Evolutionary conservation across 2,113 vertebrate genomes (phyloP), one percentile per base, ranked within the genome.

Genomic region (Equus przewalskii): DNA sequence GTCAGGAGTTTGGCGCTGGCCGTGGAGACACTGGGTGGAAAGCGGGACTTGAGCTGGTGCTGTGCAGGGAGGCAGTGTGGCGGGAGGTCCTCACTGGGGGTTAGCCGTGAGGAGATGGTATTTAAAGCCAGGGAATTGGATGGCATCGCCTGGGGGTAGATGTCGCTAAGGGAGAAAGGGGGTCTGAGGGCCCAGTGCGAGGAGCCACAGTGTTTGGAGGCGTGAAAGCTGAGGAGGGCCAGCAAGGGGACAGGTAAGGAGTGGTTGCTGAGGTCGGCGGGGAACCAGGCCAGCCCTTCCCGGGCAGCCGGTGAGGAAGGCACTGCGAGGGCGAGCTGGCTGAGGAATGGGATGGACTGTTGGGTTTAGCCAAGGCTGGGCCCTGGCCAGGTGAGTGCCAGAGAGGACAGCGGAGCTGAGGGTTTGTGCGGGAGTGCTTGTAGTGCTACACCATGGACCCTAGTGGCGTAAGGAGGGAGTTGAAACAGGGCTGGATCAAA

Each of bases 391-490:
- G 10, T 41, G 81, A 70, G 19, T 6, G 8, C 58, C 21, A 41
- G 21, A 79, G 19, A 64, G 81, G 62, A 33, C 18, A 60, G 49
- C 10, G 12, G 51, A 54, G 65, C 3, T 19, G 19, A 30, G 1
- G 16, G 65, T 60, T 24, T 7, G 14, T 70, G n/a, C 0, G 1
- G 14, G 54, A 76, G 60, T 18, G 18, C 15, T 15, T 5, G 3
- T 13, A 12, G n/a, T 28, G 41, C n/a, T 54, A 19, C 6, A 3
- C n/a, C 7, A 0, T 10, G 11, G 56, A 9, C 19, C 14, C 60
- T 22, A 7, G 49, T 7, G 8, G 18, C 7, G 16, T 28, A 26
- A 21, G 21, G 62, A 82, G 51, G 11, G 70, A 16, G 11, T 19
- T 41, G 2, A 49, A 49, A n/a, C 22, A 51, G 49, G 49, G 11